Percentiles rank a stretch among this genome's conserved stretches.
These are phyloP conservation scores for Pseudomyrmex pallidus DNA, from an alignment of 1,140 invertebrate species.

Conservation along the genomic window DNA sequence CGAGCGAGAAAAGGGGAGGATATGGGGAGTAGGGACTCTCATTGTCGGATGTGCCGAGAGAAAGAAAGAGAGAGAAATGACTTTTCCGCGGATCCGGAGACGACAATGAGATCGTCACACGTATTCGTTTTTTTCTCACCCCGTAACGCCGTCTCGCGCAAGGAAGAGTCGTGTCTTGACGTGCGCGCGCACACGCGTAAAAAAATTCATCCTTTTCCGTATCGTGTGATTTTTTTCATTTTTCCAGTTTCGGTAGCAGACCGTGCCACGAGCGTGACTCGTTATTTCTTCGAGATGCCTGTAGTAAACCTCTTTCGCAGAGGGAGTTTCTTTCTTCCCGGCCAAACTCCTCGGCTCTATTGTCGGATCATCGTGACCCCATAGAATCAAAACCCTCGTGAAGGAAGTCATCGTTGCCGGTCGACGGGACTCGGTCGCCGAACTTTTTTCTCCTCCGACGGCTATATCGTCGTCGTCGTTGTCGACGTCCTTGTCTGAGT, in stretches of 20 bases:
- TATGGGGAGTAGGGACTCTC: conserved; percentile 21
- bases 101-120: conserved; percentile 72
- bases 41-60: conserved; percentile 66
- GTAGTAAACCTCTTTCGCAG: conserved; percentile 62
- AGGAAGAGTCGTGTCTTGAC: neutral
- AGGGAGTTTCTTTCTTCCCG: conserved; percentile 69
- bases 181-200: neutral
- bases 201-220: conserved; percentile 4
- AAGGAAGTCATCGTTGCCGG: conserved; percentile 77
- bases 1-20: conserved; percentile 38
- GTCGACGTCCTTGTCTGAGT: neutral
- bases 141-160: too few relatives aligned
- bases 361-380: conserved; percentile 80
- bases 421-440: conserved; percentile 20
- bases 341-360: conserved; percentile 69
- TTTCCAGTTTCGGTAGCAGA: conserved; percentile 53
- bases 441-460: conserved; percentile 27
- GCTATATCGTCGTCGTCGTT: conserved; percentile 3
- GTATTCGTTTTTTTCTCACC: conserved; percentile 53
- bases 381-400: conserved; percentile 78
- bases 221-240: conserved; percentile 24
- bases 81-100: conserved; percentile 66
- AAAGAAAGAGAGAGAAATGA: conserved; percentile 47
- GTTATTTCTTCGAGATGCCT: conserved; percentile 71
- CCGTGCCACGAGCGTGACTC: conserved; percentile 67